Evolutionary conservation across 2,113 vertebrate species (phyloP).

Genomic region (Coptodon bakossiorum): DNA sequence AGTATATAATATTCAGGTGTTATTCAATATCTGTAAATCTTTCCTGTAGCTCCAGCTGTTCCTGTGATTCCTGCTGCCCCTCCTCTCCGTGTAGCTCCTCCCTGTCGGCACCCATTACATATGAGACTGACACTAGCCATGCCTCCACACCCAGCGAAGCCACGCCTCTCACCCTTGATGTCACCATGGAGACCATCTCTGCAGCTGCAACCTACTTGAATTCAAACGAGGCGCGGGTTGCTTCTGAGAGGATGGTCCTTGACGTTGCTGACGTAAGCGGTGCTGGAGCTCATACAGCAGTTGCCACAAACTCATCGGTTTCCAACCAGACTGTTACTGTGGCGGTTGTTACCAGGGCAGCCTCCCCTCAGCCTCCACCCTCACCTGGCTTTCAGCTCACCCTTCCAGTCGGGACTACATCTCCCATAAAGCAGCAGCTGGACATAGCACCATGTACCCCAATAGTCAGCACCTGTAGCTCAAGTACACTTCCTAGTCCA

Average conservation of each 20-base stretch:
- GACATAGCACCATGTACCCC: background rate
- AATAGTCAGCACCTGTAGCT: slow-evolving; percentile 11
- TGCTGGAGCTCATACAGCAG: background rate
- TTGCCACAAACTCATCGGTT: background rate
- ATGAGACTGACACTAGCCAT: slow-evolving; percentile 78
- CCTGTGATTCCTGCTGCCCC: slow-evolving; percentile 83
- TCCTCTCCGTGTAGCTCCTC: slow-evolving; percentile 82
- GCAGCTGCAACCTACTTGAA: slow-evolving; percentile 14
- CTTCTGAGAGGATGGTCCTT: background rate
- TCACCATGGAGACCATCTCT: slow-evolving; percentile 34
- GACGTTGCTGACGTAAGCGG: background rate
- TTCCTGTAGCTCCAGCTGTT: slow-evolving; percentile 75
- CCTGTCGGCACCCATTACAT: slow-evolving; percentile 72
- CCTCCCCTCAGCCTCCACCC: background rate
- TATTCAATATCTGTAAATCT: background rate
- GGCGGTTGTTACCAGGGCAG: slow-evolving; percentile 15
- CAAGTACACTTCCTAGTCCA: background rate
- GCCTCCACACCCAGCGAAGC: slow-evolving; percentile 69
- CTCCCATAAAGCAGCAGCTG: slow-evolving; percentile 29
- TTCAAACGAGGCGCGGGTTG: background rate
- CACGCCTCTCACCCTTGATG: slow-evolving; percentile 27
- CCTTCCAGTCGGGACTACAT: background rate
- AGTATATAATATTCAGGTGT: background rate
- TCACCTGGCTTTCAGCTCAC: slow-evolving; percentile 1
- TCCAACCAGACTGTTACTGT: slow-evolving; percentile 30